These are phyloP conservation scores for rat (Rattus norvegicus) DNA, from an alignment of 2,113 vertebrate genomes.

Conservation along the genomic window DNA sequence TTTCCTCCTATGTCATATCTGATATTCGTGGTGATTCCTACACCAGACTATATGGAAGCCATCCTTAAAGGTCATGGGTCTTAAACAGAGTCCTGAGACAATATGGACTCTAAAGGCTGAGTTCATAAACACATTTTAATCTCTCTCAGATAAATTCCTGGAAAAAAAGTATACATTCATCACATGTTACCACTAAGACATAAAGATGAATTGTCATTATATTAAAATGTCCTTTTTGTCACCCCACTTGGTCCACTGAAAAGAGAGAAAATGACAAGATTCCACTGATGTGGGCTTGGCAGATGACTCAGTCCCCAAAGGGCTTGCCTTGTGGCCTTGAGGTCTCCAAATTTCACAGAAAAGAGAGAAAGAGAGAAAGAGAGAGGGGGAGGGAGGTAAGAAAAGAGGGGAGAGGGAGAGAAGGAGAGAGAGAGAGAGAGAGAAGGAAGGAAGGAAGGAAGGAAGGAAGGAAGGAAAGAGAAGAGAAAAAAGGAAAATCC, in stretches of 20 bases:
- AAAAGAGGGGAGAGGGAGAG: no score
- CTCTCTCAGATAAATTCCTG: conserved; percentile 38
- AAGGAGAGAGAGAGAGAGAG: no score
- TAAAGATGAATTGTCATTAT: background rate
- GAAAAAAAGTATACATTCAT: conserved; percentile 15
- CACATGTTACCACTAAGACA: background rate
- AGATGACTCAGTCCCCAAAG: background rate
- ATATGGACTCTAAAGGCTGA: background rate
- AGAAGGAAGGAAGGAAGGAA: background rate
- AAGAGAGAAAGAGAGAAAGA: background rate
- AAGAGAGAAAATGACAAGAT: background rate
- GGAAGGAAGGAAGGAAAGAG: no score
- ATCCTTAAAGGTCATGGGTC: background rate
- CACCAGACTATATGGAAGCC: background rate
- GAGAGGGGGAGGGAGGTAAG: no score
- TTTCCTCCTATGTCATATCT: background rate
- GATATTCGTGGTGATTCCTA: background rate
- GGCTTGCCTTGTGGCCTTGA: background rate
- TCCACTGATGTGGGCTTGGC: background rate
- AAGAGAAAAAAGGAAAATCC: accelerated
- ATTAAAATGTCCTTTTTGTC: background rate
- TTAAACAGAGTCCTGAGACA: background rate
- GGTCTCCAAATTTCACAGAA: background rate
- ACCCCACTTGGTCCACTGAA: background rate
- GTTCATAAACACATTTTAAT: background rate